A percentile compares a stretch with the other conserved stretches of the same genome.
Evolutionary conservation across 2,888 invertebrate species (phyloP).

Genomic region (Eilema caniola): DNA sequence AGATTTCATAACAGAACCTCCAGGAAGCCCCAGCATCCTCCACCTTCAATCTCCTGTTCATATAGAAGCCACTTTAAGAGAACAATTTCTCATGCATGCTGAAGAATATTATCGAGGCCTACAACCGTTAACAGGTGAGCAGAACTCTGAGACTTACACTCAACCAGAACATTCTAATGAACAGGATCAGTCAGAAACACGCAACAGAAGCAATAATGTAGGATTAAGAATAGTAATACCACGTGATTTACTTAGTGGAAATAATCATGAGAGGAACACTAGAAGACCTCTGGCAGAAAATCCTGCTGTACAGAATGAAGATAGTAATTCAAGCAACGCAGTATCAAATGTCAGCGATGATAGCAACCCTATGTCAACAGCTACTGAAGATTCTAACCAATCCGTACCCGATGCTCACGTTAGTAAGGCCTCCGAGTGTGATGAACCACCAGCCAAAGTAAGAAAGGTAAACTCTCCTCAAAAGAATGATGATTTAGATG

Average conservation of each 20-base stretch:
- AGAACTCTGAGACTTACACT: constrained; percentile 19
- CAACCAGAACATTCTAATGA: constrained; percentile 1
- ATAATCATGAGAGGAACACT: not conserved
- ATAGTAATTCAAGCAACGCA: constrained; percentile 10
- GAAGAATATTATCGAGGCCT: not conserved
- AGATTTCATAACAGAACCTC: not conserved
- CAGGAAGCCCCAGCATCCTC: constrained; percentile 47
- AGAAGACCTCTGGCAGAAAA: no score
- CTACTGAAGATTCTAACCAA: constrained; percentile 30
- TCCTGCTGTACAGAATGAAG: constrained; percentile 8
- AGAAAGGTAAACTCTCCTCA: constrained; percentile 62
- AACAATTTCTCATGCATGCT: not conserved
- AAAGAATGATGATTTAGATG: constrained; percentile 86
- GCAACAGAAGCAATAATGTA: constrained; percentile 23
- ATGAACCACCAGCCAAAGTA: constrained; percentile 70
- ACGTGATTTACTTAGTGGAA: not conserved
- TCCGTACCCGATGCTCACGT: constrained; percentile 44
- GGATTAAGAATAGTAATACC: not conserved
- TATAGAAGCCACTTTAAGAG: not conserved
- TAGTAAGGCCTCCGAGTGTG: constrained; percentile 28
- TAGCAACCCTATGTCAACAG: constrained; percentile 15
- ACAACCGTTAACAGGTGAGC: constrained; percentile 8
- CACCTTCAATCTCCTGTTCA: not conserved
- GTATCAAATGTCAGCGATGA: constrained; percentile 5
- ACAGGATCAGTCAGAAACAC: not conserved